Evolutionary conservation across 2,888 invertebrate species (phyloP).

Genomic region (Nymphalis c-album): DNA sequence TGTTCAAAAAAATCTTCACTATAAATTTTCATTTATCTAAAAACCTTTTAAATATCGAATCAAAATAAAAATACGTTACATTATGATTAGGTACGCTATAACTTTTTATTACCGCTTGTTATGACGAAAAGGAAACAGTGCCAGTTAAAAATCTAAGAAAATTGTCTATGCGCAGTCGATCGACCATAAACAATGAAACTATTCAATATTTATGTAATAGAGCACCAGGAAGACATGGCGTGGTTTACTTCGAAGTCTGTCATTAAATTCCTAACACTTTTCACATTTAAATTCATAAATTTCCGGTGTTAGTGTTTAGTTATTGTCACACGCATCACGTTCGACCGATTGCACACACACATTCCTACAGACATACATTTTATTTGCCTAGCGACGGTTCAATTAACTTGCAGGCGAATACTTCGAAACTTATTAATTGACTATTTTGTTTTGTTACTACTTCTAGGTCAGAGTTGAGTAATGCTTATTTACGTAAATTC

Average conservation of each 20-base stretch:
- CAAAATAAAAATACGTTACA: too few relatives aligned
- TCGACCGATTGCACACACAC: slow-evolving; percentile 70
- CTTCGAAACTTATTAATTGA: slow-evolving; percentile 39
- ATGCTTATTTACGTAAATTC: slow-evolving; percentile 50
- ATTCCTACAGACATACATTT: slow-evolving; percentile 56
- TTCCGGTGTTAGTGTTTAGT: slow-evolving; percentile 73
- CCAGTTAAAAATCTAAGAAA: slow-evolving; percentile 45
- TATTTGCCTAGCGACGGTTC: slow-evolving; percentile 40
- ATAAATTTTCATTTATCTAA: slow-evolving; percentile 3
- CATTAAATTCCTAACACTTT: slow-evolving; percentile 80
- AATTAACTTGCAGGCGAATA: slow-evolving; percentile 39
- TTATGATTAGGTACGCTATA: too few relatives aligned
- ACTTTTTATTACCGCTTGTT: too few relatives aligned
- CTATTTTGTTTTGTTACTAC: slow-evolving; percentile 41
- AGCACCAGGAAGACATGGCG: slow-evolving; percentile 58
- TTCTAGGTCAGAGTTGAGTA: slow-evolving; percentile 47
- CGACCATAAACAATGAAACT: slow-evolving; percentile 61
- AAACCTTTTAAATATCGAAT: too few relatives aligned
- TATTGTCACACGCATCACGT: slow-evolving; percentile 70
- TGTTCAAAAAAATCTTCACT: slow-evolving; percentile 17
- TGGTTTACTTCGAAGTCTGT: slow-evolving; percentile 64
- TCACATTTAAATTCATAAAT: slow-evolving; percentile 81
- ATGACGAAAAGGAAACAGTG: slow-evolving; percentile 34
- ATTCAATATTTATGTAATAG: slow-evolving; percentile 68
- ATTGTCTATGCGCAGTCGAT: slow-evolving; percentile 51